Evolutionary conservation across 2,113 vertebrate genomes (phyloP).

Genomic region (Stegastes partitus): DNA sequence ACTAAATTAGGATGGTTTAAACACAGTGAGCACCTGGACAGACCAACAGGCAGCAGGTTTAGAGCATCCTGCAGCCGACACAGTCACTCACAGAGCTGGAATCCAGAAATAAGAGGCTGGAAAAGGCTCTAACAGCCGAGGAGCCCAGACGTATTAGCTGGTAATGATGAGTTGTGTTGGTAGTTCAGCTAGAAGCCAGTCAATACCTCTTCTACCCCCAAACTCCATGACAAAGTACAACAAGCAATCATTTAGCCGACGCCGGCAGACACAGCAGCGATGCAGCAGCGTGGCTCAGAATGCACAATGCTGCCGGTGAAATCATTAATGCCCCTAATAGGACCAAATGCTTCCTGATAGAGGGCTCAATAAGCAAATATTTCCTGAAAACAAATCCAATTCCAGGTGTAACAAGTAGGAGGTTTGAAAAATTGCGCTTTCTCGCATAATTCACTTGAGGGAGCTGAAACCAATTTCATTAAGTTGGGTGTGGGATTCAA

Average conservation of each 20-base stretch:
- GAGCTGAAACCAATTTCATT: conserved; percentile 20
- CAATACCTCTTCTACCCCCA: neutral
- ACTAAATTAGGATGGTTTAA: neutral
- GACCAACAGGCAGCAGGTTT: neutral
- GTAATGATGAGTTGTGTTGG: neutral
- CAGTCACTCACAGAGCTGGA: neutral
- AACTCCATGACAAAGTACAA: conserved; percentile 10
- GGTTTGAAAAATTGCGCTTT: conserved; percentile 39
- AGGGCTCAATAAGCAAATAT: conserved; percentile 44
- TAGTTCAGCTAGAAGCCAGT: conserved; percentile 1
- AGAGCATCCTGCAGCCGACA: neutral
- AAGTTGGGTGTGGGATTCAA: neutral
- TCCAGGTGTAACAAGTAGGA: conserved; percentile 15
- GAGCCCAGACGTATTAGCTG: conserved; percentile 4
- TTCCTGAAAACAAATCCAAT: conserved; percentile 52
- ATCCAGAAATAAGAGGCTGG: neutral
- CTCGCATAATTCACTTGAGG: conserved; percentile 26
- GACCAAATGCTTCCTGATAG: conserved; percentile 35
- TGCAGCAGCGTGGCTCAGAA: neutral
- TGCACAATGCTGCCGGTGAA: conserved; percentile 22
- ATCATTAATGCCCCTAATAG: conserved; percentile 22
- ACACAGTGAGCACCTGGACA: neutral
- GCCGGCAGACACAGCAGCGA: neutral
- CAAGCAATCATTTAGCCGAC: conserved; percentile 25
- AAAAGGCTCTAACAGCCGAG: neutral